Evolutionary conservation across 2,113 vertebrate genomes (phyloP), one percentile per base, ranked within the genome.

Genomic region (Gymnogyps californianus): DNA sequence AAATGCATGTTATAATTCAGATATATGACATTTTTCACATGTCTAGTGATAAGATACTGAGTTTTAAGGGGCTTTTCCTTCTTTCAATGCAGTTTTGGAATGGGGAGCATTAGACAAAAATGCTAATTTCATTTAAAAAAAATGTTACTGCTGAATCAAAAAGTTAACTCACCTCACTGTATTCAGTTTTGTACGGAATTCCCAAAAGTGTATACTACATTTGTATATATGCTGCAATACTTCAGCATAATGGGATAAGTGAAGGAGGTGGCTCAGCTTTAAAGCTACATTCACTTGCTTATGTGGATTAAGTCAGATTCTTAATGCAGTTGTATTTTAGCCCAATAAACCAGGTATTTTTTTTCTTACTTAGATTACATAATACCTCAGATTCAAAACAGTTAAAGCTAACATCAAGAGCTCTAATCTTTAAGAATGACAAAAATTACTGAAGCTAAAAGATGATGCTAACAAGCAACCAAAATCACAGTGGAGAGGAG

Each of bases 241-340:
- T 92, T 3, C 5, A 57, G 31, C 64, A 69, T 81, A 95, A 96
- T 62, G 89, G 75, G 82, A 74, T 92, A 93, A 88, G 69, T 29
- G 76, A 94, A 95, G 94, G 87, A 94, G 71, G 75, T 40, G 75
- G 62, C 95, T 91, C 72, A 72, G 89, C 69, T 92, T 97, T 96
- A 97, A 97, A 96, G 94, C 69, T 38, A 86, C 93, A 58, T 47
- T 76, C 92, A 66, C 90, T 94, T 66, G 32, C 90, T 95, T 89
- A 34, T 28, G 32, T 54, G 83, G 84, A 95, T 96, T 93, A 97
- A 95, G 66, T 29, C 85, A 86, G 66, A 84, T 38, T 83, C 44
- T 61, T 65, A 61, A 85, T 18, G 16, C 67, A 80, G 71, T 49
- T 87, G 49, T 82, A 70, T 54, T 96, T 90, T 32, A 70, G 61